phyloP scores from a whole-genome alignment of 1,140 invertebrate genomes.

The Caligus rogercresseyi region DNA sequence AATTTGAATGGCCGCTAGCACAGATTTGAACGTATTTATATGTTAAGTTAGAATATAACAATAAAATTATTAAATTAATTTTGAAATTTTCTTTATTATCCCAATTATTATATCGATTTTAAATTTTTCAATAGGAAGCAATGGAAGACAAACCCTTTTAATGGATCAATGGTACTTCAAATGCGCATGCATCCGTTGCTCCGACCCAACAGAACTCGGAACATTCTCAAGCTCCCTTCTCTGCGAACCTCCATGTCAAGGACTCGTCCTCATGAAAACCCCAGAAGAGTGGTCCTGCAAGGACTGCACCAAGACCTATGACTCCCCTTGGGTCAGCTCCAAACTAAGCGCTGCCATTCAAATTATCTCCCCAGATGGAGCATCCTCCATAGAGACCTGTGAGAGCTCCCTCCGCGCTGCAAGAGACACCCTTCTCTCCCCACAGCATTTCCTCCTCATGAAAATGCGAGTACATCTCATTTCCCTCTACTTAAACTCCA shows the following conservation, averaged over 20 bases:
- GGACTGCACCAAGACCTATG: background rate
- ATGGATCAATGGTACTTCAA: slow-evolving; percentile 11
- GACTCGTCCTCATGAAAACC: background rate
- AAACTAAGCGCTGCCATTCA: background rate
- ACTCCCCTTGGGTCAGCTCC: background rate
- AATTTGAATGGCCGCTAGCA: no score
- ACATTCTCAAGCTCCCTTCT: slow-evolving; percentile 1
- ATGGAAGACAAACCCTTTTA: background rate
- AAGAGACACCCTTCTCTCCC: background rate
- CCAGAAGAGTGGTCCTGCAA: background rate
- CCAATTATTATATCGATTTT: no score
- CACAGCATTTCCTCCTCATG: background rate
- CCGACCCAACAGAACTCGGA: slow-evolving; percentile 3
- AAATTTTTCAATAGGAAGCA: background rate
- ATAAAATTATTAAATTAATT: no score
- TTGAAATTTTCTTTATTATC: no score
- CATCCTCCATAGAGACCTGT: background rate
- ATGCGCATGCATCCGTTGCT: slow-evolving; percentile 6
- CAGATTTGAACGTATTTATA: no score
- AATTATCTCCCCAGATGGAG: background rate
- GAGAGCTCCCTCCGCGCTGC: background rate
- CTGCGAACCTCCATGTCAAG: background rate
- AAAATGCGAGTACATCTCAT: background rate
- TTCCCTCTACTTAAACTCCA: background rate
- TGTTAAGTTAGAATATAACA: no score